Conservation (phyloP, 2,113 vertebrate genomes). For the Sceloporus tristichus region DNA sequence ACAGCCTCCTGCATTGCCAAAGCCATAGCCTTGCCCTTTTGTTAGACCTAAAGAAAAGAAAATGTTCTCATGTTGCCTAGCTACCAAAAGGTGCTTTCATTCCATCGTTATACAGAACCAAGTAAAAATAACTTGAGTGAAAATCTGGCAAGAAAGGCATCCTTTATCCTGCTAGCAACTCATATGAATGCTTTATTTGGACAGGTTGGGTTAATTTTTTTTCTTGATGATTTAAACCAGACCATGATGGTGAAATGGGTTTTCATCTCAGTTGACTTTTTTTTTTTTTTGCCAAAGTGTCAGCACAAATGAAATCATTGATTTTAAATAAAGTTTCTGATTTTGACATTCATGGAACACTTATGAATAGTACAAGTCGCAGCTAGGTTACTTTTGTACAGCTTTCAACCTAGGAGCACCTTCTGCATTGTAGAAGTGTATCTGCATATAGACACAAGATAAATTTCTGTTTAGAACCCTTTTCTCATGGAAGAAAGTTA, state of each 20-base stretch:
- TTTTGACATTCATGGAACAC: background rate
- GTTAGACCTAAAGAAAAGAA: background rate
- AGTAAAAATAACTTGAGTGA: background rate
- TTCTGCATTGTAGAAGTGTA: background rate
- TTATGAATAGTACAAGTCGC: background rate
- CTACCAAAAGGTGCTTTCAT: conserved; percentile 1
- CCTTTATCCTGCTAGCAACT: background rate
- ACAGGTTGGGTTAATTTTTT: background rate
- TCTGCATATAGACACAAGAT: background rate
- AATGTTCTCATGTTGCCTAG: background rate
- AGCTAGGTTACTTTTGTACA: background rate
- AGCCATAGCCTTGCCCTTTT: background rate
- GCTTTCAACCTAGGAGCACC: background rate
- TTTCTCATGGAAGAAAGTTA: background rate
- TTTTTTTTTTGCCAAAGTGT: background rate
- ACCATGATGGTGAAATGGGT: background rate
- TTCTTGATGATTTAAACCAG: background rate
- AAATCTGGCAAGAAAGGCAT: background rate
- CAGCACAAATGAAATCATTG: background rate
- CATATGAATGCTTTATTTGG: background rate
- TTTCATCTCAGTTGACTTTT: background rate
- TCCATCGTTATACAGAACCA: background rate
- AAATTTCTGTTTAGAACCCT: background rate
- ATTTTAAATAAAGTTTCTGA: background rate
- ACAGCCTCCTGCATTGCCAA: background rate